Evolutionary conservation across 2,888 invertebrate species (phyloP).

Genomic region (Drosophila neonasuta): DNA sequence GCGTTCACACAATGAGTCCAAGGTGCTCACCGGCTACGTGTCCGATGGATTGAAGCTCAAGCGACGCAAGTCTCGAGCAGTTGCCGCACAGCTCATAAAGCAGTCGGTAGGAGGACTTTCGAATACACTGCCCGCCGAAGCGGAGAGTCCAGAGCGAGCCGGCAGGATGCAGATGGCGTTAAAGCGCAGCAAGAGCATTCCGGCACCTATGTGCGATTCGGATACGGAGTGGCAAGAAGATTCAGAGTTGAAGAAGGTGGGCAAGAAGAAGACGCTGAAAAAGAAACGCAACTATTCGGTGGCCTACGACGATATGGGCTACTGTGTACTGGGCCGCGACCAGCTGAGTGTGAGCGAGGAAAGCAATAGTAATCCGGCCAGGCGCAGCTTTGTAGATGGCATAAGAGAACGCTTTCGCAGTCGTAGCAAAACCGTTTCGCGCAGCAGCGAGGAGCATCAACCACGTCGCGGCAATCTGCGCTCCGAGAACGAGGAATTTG

Average conservation of each 20-base stretch:
- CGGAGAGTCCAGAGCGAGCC: neutral
- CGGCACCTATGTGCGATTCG: slow-evolving; percentile 36
- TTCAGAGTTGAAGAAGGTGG: neutral
- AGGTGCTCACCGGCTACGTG: slow-evolving; percentile 86
- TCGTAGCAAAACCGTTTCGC: slow-evolving; percentile 78
- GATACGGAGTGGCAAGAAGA: slow-evolving; percentile 35
- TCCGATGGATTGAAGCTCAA: slow-evolving; percentile 81
- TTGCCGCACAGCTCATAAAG: slow-evolving; percentile 26
- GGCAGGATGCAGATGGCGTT: slow-evolving; percentile 6
- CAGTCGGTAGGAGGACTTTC: slow-evolving; percentile 24
- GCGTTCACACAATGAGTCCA: slow-evolving; percentile 87
- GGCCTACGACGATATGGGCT: slow-evolving; percentile 32
- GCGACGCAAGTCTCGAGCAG: slow-evolving; percentile 68
- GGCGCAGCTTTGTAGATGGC: neutral
- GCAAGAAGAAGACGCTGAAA: slow-evolving; percentile 6
- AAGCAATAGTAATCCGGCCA: slow-evolving; percentile 34
- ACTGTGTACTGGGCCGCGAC: neutral
- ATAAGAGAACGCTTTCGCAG: slow-evolving; percentile 48
- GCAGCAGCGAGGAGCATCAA: slow-evolving; percentile 51
- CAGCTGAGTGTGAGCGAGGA: slow-evolving; percentile 53
- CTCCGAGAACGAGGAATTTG: slow-evolving; percentile 86
- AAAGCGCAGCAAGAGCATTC: slow-evolving; percentile 65
- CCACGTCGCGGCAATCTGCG: slow-evolving; percentile 84
- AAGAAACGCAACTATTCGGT: slow-evolving; percentile 47
- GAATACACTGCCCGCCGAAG: slow-evolving; percentile 12